Conservation (phyloP, 1,140 invertebrate genomes). For the Antheraea pernyi region DNA sequence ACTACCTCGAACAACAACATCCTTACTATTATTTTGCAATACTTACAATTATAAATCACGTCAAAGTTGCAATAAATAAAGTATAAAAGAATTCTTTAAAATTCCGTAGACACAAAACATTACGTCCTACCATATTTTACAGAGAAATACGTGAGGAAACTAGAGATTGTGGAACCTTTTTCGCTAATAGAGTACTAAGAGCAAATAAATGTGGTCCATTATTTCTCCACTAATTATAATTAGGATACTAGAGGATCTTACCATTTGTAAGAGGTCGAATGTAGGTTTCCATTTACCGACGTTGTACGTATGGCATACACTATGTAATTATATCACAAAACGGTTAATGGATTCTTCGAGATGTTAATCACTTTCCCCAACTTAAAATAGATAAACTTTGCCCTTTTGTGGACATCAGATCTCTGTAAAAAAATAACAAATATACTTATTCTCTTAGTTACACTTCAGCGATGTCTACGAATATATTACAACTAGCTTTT, state of each 20-base stretch:
- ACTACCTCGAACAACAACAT: too few relatives aligned
- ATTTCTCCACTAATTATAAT: constrained; percentile 15
- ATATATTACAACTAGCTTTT: too few relatives aligned
- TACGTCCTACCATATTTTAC: not conserved
- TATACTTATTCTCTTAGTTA: too few relatives aligned
- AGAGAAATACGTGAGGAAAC: constrained; percentile 6
- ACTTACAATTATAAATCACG: too few relatives aligned
- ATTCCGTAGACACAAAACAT: not conserved
- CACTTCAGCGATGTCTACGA: too few relatives aligned
- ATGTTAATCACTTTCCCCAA: not conserved
- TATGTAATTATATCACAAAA: not conserved
- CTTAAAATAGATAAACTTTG: not conserved
- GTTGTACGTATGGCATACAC: not conserved
- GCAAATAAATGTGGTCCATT: constrained; percentile 12
- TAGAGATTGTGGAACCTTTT: constrained; percentile 3
- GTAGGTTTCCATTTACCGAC: constrained; percentile 4
- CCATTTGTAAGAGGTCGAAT: not conserved
- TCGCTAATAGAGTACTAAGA: constrained; percentile 8
- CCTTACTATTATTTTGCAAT: too few relatives aligned
- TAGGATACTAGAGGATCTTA: constrained; percentile 4
- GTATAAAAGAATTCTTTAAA: constrained; percentile 11
- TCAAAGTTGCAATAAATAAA: not conserved
- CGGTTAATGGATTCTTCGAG: not conserved
- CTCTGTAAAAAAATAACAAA: too few relatives aligned
- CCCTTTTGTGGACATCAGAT: too few relatives aligned